Conservation (phyloP, 2,797 vertebrate genomes). For the Bradypus variegatus region DNA sequence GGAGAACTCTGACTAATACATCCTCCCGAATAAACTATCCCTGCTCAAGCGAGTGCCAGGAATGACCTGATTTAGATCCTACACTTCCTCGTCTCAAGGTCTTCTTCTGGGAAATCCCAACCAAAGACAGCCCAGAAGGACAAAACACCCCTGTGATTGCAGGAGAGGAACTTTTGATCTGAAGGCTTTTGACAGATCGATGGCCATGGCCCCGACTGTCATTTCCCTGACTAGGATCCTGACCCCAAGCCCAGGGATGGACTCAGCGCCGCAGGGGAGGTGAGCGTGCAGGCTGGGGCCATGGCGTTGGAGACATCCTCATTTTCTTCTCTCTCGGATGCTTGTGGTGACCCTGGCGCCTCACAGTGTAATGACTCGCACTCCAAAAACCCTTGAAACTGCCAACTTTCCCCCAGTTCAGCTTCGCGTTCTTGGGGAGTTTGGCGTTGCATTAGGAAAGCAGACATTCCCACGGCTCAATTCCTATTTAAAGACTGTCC, state of each 20-base stretch:
- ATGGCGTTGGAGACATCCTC: not conserved
- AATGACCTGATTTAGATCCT: no score
- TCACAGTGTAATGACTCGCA: not conserved
- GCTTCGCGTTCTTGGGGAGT: slow-evolving; percentile 12
- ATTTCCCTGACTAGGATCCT: not conserved
- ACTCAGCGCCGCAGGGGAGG: not conserved
- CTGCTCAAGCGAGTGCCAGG: no score
- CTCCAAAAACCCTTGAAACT: slow-evolving; percentile 5
- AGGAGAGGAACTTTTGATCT: not conserved
- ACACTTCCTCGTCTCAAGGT: not conserved
- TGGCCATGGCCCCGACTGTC: accelerated
- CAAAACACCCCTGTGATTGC: not conserved
- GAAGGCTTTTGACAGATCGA: not conserved
- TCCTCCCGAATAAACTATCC: not conserved
- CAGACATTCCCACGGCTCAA: slow-evolving; percentile 74
- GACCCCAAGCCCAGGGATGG: not conserved
- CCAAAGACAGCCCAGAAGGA: not conserved
- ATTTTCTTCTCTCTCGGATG: not conserved
- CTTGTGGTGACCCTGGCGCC: not conserved
- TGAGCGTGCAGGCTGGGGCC: not conserved
- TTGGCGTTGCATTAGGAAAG: slow-evolving; percentile 55
- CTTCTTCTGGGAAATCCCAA: not conserved
- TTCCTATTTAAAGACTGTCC: slow-evolving; percentile 68
- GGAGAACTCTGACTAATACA: no score
- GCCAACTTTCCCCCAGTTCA: not conserved